A percentile compares a stretch with the other conserved stretches of the same genome.
Conservation (phyloP, 64 coral and sea anemone genomes). For the Pachyseris speciosa region DNA sequence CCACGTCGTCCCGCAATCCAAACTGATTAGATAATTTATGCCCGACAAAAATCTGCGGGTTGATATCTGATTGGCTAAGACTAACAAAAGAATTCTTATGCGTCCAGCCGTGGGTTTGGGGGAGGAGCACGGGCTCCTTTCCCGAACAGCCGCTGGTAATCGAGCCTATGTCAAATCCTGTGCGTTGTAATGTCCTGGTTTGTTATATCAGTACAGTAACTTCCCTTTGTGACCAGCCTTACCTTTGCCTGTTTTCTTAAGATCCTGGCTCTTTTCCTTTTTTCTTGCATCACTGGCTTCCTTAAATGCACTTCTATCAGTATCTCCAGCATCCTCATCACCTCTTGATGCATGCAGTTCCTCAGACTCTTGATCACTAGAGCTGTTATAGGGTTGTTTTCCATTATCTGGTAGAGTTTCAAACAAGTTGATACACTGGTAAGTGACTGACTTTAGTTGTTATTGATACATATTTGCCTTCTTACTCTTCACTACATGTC, state of each 20-base stretch:
- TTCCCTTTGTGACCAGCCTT: too few species aligned
- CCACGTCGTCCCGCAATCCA: constrained; percentile 5
- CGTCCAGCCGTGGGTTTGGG: constrained; percentile 33
- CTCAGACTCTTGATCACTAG: not conserved
- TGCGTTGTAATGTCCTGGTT: too few species aligned
- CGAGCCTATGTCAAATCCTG: too few species aligned
- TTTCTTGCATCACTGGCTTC: too few species aligned
- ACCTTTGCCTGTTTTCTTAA: too few species aligned
- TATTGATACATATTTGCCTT: too few species aligned
- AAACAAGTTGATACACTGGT: not conserved
- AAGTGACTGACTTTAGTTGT: too few species aligned
- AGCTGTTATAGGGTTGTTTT: constrained; percentile 1
- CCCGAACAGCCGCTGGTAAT: not conserved
- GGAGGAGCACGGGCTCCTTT: not conserved
- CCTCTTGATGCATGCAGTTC: constrained; percentile 4
- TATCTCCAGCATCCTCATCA: too few species aligned
- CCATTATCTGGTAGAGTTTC: constrained; percentile 28
- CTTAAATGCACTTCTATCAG: too few species aligned
- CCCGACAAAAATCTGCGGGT: constrained; percentile 3
- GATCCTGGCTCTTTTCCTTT: too few species aligned
- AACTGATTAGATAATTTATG: not conserved
- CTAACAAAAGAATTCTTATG: constrained; percentile 13
- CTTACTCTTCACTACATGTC: too few species aligned
- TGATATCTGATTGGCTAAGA: constrained; percentile 23
- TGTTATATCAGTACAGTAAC: too few species aligned